Evolutionary conservation across 2,888 invertebrate species (phyloP).

Genomic region (Pyrrhosoma nymphula): DNA sequence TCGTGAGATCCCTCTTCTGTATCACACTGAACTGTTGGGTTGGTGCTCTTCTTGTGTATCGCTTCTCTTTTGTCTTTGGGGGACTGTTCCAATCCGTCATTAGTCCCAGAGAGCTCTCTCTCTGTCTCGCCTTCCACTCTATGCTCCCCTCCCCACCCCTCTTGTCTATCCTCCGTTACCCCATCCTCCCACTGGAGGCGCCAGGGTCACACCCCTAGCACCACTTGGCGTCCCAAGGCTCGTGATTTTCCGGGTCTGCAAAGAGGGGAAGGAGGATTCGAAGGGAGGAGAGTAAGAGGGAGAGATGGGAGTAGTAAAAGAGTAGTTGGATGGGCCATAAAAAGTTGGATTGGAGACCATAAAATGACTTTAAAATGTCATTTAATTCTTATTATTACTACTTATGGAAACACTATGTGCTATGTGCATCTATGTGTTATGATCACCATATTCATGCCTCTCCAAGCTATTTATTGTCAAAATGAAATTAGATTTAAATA

Average conservation of each 20-base stretch:
- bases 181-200: not conserved
- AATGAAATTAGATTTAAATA: no score
- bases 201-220: not conserved
- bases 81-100: not conserved
- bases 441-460: no score
- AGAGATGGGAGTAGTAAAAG: not conserved
- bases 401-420: no score
- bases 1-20: not conserved
- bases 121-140: not conserved
- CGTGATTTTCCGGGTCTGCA: not conserved
- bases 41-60: not conserved
- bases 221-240: not conserved
- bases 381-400: no score
- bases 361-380: no score
- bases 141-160: no score
- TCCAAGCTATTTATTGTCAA: no score
- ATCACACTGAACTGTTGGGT: not conserved
- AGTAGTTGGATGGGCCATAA: no score
- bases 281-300: not conserved
- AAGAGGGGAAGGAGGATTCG: not conserved
- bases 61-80: not conserved
- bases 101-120: not conserved
- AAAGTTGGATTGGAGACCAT: no score
- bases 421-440: no score
- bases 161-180: no score